Percentiles rank a stretch among this genome's conserved stretches.
Conservation (phyloP, 35 echinoderm and acorn worm species). For the Amphiura filiformis region DNA sequence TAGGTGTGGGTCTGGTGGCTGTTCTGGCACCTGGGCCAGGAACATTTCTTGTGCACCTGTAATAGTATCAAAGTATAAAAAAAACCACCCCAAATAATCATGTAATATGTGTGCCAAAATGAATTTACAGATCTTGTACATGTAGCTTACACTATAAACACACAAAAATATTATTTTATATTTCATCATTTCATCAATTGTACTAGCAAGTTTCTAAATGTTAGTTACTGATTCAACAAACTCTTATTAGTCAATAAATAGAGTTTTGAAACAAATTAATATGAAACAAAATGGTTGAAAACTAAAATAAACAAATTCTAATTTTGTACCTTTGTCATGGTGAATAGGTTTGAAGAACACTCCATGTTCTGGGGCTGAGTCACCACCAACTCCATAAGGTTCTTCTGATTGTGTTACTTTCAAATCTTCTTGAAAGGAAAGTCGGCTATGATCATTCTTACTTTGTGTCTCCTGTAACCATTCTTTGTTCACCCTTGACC, state of each 20-base stretch:
- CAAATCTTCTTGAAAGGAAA: not conserved
- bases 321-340: not conserved
- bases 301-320: not conserved
- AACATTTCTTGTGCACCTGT: conserved; percentile 64
- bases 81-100: not conserved
- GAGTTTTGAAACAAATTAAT: too few relatives aligned
- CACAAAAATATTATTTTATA: not conserved
- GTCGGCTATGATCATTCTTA: not conserved
- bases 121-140: not conserved
- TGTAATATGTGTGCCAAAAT: not conserved
- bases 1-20: conserved; percentile 34
- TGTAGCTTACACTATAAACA: not conserved
- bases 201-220: too few relatives aligned
- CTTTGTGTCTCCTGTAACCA: not conserved
- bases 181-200: not conserved
- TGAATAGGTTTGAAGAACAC: not conserved
- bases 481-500: not conserved
- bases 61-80: not conserved
- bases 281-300: not conserved
- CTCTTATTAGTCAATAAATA: too few relatives aligned
- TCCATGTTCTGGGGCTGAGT: not conserved
- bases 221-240: too few relatives aligned
- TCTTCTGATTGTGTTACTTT: not conserved
- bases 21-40: conserved; percentile 51
- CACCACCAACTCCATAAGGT: not conserved